Evolutionary conservation across 2,113 vertebrate species (phyloP), one percentile per base, ranked within the genome.

Genomic region (Oreochromis tanganicae): DNA sequence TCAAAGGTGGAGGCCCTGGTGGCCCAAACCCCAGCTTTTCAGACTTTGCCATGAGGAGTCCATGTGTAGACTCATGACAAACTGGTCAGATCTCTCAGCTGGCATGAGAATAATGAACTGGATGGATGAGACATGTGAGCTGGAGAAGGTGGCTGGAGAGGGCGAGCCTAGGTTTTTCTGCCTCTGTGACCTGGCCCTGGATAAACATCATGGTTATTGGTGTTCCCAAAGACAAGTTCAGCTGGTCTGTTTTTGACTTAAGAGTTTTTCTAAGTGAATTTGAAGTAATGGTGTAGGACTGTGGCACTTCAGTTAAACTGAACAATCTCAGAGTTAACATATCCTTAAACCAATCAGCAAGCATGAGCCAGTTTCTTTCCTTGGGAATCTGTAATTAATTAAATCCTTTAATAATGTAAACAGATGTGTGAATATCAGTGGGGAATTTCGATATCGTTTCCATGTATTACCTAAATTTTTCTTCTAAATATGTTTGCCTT

Each of bases 301-400:
- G 9, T 48, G 24, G 41, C 41, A 27, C 14, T 10, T 16, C 0
- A 46, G 34, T 46, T 46, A 17, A 27, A 1, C 9, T 46, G 14
- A 29, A 10, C 41, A 73, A 48, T 13, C 21, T 73, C 21, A 11
- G 21, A 73, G 21, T 17, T 27, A 27, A 75, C 19, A 21, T 55
- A 11, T 11, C 24, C 43, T 75, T 19, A 50, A 50, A 29, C 2
- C 43, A 43, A 5, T 71, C 38, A 50, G 14, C 2, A 17, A 50
- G 24, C 43, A 32, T 0, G 71, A 75, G 24, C 71, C 71, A 46
- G 19, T 75, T 29, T 48, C 24, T 29, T 19, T 48, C 24, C 27
- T 29, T 1, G 43, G 24, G 16, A 75, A 50, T 48, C 24, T 32
- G 9, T 29, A 50, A 32, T 32, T 1, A 78, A 32, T 19, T 8